Conservation (phyloP, 2,797 vertebrate species). For the Erithacus rubecula region DNA sequence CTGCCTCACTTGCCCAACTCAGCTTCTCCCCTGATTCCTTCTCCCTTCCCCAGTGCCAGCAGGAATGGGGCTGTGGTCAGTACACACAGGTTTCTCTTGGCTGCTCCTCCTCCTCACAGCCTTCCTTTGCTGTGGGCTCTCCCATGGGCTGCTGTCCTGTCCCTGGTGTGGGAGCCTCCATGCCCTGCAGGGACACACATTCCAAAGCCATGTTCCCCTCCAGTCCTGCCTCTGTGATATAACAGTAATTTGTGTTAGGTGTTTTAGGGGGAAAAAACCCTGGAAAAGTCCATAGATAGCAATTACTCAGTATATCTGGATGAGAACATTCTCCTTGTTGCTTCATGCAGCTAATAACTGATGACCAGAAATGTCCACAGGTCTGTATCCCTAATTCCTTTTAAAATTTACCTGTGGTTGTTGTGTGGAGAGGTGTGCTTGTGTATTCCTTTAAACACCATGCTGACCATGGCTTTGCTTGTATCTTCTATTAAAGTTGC, state of each 20-base stretch:
- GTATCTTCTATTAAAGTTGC: not conserved
- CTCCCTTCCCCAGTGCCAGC: not conserved
- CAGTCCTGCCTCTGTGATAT: not conserved
- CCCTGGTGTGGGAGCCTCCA: not conserved
- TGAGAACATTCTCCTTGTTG: not conserved
- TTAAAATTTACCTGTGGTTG: not conserved
- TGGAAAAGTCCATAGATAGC: not conserved
- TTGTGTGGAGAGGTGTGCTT: not conserved
- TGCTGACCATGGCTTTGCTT: not conserved
- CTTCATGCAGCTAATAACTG: not conserved
- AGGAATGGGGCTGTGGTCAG: not conserved
- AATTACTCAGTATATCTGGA: not conserved
- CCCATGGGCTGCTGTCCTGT: not conserved
- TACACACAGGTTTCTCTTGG: not conserved
- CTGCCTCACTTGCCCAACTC: not conserved
- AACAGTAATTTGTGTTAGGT: not conserved
- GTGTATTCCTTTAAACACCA: not conserved
- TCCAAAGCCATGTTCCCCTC: not conserved
- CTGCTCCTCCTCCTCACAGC: not conserved
- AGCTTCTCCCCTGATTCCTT: fast-evolving
- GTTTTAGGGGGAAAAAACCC: not conserved
- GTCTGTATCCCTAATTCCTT: not conserved
- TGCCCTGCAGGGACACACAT: not conserved
- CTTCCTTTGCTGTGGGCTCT: not conserved
- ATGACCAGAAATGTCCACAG: not conserved